These are phyloP conservation scores for Microtus pennsylvanicus DNA, from an alignment of 2,113 vertebrate species.

Conservation along the genomic window DNA sequence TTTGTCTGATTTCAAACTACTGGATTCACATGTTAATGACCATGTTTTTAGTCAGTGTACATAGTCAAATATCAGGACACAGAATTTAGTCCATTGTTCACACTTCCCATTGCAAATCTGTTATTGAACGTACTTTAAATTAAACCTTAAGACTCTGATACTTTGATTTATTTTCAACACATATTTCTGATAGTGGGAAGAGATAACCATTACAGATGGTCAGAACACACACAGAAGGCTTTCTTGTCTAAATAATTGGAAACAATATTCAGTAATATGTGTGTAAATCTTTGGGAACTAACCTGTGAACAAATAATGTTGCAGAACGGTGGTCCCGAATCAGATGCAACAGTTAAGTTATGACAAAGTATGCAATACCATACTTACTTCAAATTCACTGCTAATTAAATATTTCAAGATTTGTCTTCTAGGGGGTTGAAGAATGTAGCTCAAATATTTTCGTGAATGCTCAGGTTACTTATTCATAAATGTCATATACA, in stretches of 20 bases:
- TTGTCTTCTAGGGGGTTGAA: not conserved
- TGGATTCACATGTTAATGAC: not conserved
- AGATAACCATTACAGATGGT: not conserved
- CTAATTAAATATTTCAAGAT: not conserved
- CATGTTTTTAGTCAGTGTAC: not conserved
- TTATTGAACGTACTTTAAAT: not conserved
- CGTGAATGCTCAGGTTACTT: not conserved
- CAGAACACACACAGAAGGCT: not conserved
- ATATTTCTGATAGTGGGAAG: slow-evolving; percentile 5
- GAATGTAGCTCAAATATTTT: not conserved
- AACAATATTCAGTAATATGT: slow-evolving; percentile 6
- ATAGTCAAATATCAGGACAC: not conserved
- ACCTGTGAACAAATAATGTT: not conserved
- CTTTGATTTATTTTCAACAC: slow-evolving; percentile 18
- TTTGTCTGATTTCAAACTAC: slow-evolving; percentile 15
- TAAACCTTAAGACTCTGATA: not conserved
- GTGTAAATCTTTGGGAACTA: slow-evolving; percentile 4
- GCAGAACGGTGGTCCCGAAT: not conserved
- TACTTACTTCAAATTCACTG: not conserved
- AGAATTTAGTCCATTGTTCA: not conserved
- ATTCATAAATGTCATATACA: not conserved
- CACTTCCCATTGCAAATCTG: not conserved
- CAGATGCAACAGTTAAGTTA: not conserved
- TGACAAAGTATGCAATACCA: not conserved
- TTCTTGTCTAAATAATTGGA: not conserved